Conservation (phyloP, 2,113 vertebrate genomes). For the Hydropotes inermis region DNA sequence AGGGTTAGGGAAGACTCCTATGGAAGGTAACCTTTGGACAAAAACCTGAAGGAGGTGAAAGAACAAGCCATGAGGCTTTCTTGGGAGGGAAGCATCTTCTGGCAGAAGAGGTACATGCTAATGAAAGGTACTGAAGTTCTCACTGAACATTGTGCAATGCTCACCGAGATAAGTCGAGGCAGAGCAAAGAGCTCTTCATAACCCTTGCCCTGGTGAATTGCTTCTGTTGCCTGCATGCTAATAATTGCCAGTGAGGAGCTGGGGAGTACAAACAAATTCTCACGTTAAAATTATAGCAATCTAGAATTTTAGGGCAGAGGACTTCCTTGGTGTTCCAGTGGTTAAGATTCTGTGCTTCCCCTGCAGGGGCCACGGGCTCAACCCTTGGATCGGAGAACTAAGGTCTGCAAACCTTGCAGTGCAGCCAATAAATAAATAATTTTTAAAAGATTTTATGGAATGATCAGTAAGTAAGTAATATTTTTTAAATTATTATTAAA, state of each 20-base stretch:
- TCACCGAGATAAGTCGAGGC: background rate
- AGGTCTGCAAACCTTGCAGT: background rate
- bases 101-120: background rate
- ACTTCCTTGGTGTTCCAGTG: background rate
- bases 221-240: background rate
- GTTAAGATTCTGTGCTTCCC: background rate
- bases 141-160: background rate
- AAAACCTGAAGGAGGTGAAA: background rate
- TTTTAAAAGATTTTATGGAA: fast-evolving
- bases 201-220: background rate
- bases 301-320: background rate
- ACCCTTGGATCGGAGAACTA: background rate
- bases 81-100: background rate
- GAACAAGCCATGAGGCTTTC: background rate
- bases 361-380: fast-evolving
- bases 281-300: background rate
- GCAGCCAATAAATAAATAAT: background rate
- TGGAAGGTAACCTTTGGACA: background rate
- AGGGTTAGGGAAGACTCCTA: background rate
- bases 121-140: background rate
- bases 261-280: background rate
- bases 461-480: background rate
- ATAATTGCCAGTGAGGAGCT: background rate
- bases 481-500: background rate
- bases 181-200: background rate